Base-by-base conservation (phyloP, 2,113 vertebrate species). In the Corythaeola cristata region DNA sequence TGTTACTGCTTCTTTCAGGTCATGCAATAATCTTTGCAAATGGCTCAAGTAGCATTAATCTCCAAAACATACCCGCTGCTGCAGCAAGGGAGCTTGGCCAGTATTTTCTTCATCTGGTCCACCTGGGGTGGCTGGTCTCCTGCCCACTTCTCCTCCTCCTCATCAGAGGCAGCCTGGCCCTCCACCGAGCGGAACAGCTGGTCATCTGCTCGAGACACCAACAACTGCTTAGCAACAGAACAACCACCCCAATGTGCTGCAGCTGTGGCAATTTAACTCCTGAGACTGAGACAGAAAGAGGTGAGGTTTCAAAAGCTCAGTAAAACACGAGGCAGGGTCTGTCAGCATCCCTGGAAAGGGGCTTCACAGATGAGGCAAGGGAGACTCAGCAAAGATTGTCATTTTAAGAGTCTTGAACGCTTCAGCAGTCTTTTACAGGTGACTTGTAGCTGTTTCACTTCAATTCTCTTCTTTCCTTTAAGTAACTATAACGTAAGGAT, bases 81-180 rank as follows among this genome's bases (percentile, higher is more conserved):
- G 50, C 98, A 99, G 96, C 98, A 98, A 41, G 98, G 98, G 7
- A 99, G 97, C 44, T 96, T 96, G 33, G 97, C 91, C 74, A 98
- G 60, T 59, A 98, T 97, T 77, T 85, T 97, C 92, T 98, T 97
- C 71, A 97, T 91, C 81, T 98, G 98, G 0, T 98, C 97, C 83
- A 96, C 98, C 64, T 97, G 98, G 28, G 80, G 87, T 85, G 95
- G 95, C 66, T 93, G 97, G 20, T 97, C 96, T 28, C 96, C 98
- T 2, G 77, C 97, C 98, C 98, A 97, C 97, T 98, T 98, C 52
- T 99, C 99, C 24, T 99, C 99, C 73, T 99, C 99, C 90, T 99
- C 98, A 2, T 99, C 99, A 6, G 99, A 99, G 47, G 99, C 99
- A 0, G 99, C 99, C 97, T 99, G 99, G 66, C 99, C 99, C 91